These are phyloP conservation scores for Tenthredo mesomela DNA, from an alignment of 2,888 invertebrate species.

Conservation along the genomic window DNA sequence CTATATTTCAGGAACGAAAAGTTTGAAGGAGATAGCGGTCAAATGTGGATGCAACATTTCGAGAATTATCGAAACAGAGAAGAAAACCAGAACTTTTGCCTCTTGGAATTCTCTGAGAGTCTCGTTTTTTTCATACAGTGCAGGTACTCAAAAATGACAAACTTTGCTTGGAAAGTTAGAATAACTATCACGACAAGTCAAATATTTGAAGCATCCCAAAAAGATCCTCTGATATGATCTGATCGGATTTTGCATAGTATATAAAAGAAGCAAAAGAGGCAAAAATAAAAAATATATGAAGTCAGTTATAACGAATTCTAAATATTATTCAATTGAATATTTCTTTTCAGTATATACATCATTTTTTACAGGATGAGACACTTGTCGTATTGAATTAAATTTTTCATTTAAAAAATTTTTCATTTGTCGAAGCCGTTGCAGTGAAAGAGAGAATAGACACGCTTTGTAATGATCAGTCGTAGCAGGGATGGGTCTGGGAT, in stretches of 20 bases:
- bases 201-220: background rate
- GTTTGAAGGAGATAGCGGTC: background rate
- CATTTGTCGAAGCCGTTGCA: background rate
- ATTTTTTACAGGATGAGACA: background rate
- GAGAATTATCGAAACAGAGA: background rate
- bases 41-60: background rate
- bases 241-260: background rate
- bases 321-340: background rate
- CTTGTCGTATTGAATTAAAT: background rate
- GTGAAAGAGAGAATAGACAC: conserved; percentile 19
- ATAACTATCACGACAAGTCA: background rate
- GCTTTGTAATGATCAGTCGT: conserved; percentile 45
- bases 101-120: background rate
- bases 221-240: background rate
- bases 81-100: background rate
- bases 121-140: background rate
- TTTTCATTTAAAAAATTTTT: too few relatives aligned
- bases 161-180: background rate
- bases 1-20: background rate
- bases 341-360: background rate
- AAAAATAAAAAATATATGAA: background rate
- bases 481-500: conserved; percentile 13
- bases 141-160: background rate
- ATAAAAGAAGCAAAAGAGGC: too few relatives aligned
- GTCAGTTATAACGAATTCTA: background rate